These are phyloP conservation scores for Oreortyx pictus DNA, from an alignment of 2,797 vertebrate genomes.

Conservation along the genomic window DNA sequence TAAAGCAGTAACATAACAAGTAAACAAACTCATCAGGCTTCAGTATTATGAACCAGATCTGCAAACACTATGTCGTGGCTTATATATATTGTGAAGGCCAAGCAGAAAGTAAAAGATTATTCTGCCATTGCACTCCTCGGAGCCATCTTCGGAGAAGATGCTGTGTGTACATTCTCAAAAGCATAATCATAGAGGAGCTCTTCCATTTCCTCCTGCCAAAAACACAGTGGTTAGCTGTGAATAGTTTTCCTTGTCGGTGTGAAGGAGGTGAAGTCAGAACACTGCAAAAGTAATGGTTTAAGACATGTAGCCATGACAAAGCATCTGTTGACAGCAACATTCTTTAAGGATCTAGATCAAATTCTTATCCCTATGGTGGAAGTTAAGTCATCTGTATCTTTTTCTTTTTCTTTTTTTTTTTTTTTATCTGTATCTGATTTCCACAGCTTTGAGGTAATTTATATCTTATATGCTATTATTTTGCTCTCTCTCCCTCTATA, in stretches of 20 bases:
- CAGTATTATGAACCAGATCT: not conserved
- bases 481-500: not conserved
- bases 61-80: not conserved
- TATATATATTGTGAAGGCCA: not conserved
- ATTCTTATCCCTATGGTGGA: not conserved
- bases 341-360: not conserved
- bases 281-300: not conserved
- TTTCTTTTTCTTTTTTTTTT: too few species aligned
- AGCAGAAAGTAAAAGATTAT: not conserved
- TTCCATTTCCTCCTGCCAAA: rapidly evolving
- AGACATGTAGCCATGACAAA: not conserved
- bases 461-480: not conserved
- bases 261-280: not conserved
- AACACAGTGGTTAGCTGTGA: not conserved
- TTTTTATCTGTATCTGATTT: not conserved
- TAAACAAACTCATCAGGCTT: not conserved
- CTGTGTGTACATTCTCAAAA: not conserved
- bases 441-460: not conserved
- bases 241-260: not conserved
- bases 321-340: not conserved
- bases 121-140: not conserved
- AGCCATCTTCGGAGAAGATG: not conserved
- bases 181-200: not conserved
- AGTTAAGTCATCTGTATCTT: not conserved
- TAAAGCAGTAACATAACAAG: not conserved